These are phyloP conservation scores for Marisa cornuarietis DNA, from an alignment of 1,140 invertebrate species.

Conservation along the genomic window DNA sequence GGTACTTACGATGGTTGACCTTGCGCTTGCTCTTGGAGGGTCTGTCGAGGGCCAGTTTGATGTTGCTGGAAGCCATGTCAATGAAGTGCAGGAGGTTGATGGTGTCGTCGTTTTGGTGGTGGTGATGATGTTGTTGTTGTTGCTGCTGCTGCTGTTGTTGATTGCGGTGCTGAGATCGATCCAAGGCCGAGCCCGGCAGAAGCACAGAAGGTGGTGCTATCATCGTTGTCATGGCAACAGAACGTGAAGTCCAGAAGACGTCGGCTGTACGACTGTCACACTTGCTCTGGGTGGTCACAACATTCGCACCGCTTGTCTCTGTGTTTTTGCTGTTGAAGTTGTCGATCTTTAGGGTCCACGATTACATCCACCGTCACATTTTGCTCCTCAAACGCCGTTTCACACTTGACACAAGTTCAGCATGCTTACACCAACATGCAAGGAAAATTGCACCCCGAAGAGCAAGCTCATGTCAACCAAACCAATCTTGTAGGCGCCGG, in stretches of 20 bases:
- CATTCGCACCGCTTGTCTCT: too few relatives aligned
- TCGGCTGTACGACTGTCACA: too few relatives aligned
- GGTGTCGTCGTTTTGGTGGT: slow-evolving; percentile 39
- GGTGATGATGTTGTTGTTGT: neutral
- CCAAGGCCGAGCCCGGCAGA: neutral
- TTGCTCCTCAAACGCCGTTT: too few relatives aligned
- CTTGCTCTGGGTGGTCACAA: too few relatives aligned
- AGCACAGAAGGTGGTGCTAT: neutral
- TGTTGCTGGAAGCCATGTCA: slow-evolving; percentile 56
- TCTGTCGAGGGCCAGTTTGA: slow-evolving; percentile 54
- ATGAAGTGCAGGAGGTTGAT: slow-evolving; percentile 53
- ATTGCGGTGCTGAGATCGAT: neutral
- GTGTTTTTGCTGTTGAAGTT: too few relatives aligned
- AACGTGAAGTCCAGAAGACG: neutral
- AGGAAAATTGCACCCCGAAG: too few relatives aligned
- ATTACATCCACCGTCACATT: too few relatives aligned
- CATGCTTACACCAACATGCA: too few relatives aligned
- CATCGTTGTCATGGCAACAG: neutral
- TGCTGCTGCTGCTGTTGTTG: neutral
- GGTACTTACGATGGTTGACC: slow-evolving; percentile 61
- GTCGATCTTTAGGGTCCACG: too few relatives aligned
- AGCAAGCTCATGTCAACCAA: too few relatives aligned
- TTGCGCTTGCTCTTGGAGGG: slow-evolving; percentile 55
- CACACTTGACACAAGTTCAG: too few relatives aligned
- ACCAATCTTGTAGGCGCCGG: too few relatives aligned